A percentile compares a stretch with the other conserved stretches of the same genome.
Evolutionary conservation across 2,113 vertebrate species (phyloP).

Genomic region (Mellivora capensis): DNA sequence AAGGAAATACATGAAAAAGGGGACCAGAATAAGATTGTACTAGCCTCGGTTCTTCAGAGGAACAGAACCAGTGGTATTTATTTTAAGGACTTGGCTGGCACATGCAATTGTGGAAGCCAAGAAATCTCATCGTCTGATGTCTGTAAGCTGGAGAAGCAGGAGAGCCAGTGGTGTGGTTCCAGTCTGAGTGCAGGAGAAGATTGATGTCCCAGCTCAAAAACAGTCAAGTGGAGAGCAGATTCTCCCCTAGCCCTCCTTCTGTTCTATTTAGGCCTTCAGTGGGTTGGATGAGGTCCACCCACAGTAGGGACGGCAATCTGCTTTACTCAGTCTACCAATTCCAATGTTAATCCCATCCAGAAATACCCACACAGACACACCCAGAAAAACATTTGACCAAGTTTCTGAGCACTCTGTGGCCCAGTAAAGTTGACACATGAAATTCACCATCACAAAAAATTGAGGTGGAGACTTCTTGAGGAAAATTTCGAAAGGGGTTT

Average conservation of each 20-base stretch:
- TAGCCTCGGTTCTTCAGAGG: neutral
- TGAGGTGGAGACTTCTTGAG: neutral
- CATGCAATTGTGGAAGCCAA: neutral
- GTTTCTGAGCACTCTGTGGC: neutral
- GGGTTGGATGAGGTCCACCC: neutral
- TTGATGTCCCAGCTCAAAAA: neutral
- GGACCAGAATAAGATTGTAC: neutral
- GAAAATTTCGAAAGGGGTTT: neutral
- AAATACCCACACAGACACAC: neutral
- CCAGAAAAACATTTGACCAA: neutral
- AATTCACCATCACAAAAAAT: neutral
- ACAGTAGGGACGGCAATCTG: neutral
- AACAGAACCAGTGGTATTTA: neutral
- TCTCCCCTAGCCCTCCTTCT: neutral
- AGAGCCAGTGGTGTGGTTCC: neutral
- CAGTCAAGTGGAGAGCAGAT: neutral
- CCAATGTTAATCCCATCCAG: neutral
- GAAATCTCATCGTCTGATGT: neutral
- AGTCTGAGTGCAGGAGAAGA: neutral
- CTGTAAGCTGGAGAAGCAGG: neutral
- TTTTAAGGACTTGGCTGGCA: neutral
- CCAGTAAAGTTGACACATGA: neutral
- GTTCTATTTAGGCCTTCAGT: neutral
- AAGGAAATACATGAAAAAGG: neutral
- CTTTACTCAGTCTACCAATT: neutral